These are phyloP conservation scores for Mantis religiosa DNA, from an alignment of 2,888 invertebrate genomes.

Conservation along the genomic window DNA sequence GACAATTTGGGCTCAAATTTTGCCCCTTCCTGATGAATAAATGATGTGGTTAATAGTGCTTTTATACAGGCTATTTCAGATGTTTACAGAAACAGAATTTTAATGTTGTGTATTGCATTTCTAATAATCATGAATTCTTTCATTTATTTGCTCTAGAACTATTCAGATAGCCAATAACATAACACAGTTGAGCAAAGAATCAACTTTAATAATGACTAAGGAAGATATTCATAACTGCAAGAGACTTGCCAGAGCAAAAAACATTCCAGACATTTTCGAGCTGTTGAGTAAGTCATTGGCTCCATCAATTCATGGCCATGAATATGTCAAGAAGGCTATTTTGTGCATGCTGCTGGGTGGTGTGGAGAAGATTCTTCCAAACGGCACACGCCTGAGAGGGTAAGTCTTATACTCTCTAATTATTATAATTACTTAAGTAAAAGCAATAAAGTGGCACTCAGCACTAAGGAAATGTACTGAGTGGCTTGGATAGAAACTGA, in stretches of 20 bases:
- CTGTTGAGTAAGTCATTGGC: constrained; percentile 87
- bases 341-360: constrained; percentile 92
- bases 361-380: constrained; percentile 86
- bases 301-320: constrained; percentile 96
- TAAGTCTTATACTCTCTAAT: constrained; percentile 39
- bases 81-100: too few species aligned
- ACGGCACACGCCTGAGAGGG: constrained; percentile 88
- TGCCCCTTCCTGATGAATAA: too few species aligned
- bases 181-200: constrained; percentile 83
- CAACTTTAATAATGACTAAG: constrained; percentile 67
- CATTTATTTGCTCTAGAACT: constrained; percentile 57
- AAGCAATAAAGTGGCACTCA: too few species aligned
- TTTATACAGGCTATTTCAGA: too few species aligned
- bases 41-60: too few species aligned
- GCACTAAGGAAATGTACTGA: too few species aligned
- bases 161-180: constrained; percentile 92
- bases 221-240: constrained; percentile 90
- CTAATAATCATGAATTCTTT: too few species aligned
- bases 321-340: constrained; percentile 93
- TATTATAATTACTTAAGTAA: too few species aligned
- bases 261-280: constrained; percentile 79
- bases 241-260: constrained; percentile 61
- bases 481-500: too few species aligned
- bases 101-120: too few species aligned
- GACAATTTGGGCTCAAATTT: too few species aligned